These are phyloP conservation scores for Diadegma fenestrale DNA, from an alignment of 2,888 invertebrate genomes.

Conservation along the genomic window DNA sequence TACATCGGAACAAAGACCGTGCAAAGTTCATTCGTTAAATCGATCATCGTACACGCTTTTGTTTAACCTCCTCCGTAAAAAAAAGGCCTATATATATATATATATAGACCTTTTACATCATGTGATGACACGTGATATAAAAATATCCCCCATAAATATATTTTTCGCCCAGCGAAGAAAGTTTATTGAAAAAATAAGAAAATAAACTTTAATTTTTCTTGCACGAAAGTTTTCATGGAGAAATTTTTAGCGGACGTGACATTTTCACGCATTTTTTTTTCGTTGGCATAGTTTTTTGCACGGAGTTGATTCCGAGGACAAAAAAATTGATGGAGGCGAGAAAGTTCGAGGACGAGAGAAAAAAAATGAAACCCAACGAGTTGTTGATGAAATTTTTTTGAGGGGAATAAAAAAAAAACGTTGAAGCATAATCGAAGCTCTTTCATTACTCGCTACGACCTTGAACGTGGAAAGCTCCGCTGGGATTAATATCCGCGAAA, in stretches of 20 bases:
- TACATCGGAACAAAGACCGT: conserved; percentile 17
- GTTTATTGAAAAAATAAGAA: neutral
- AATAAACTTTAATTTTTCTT: neutral
- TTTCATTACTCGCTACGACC: conserved; percentile 28
- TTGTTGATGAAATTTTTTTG: neutral
- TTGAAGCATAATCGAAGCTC: neutral
- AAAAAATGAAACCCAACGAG: neutral
- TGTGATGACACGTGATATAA: neutral
- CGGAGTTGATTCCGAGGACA: neutral
- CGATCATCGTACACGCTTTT: conserved; percentile 40
- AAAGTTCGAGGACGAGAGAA: neutral
- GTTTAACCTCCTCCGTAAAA: conserved; percentile 34
- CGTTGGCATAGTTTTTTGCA: no score
- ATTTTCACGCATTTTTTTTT: neutral
- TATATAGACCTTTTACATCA: neutral
- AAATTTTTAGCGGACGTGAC: neutral
- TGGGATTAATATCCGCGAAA: conserved; percentile 16
- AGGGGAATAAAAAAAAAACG: neutral
- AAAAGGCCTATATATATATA: neutral
- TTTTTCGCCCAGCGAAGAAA: neutral
- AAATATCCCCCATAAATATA: neutral
- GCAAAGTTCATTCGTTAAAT: conserved; percentile 57
- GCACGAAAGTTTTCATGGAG: neutral
- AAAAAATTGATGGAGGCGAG: neutral
- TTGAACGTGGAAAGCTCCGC: conserved; percentile 6